These are phyloP conservation scores for human DNA, from an alignment of 2,113 vertebrate genomes.

Conservation along the genomic window GRCh38 chrX:132483501-132484000, in stretches of 20 bases:
- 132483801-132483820: conserved; percentile 44
- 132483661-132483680: conserved; percentile 34
- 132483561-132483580: conserved; percentile 23
- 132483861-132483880: conserved; percentile 39
- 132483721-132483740: conserved; percentile 52
- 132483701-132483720: neutral
- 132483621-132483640: neutral
- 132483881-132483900: conserved; percentile 53
- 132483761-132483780: neutral
- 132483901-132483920: conserved; percentile 51
- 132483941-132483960: conserved; percentile 11
- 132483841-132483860: conserved; percentile 71
- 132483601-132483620: neutral
- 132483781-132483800: conserved; percentile 67
- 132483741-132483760: neutral
- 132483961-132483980: neutral
- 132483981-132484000: conserved; percentile 6
- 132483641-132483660: conserved; percentile 1
- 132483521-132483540: neutral
- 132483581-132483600: neutral
- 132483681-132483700: conserved; percentile 38
- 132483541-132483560: conserved; percentile 21
- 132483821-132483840: conserved; percentile 60
- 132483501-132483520: conserved; percentile 41
- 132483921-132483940: conserved; percentile 50